Evolutionary conservation across 2,113 vertebrate genomes (phyloP), one percentile per base, ranked within the genome.

Genomic region (Melanerpes aurifrons): DNA sequence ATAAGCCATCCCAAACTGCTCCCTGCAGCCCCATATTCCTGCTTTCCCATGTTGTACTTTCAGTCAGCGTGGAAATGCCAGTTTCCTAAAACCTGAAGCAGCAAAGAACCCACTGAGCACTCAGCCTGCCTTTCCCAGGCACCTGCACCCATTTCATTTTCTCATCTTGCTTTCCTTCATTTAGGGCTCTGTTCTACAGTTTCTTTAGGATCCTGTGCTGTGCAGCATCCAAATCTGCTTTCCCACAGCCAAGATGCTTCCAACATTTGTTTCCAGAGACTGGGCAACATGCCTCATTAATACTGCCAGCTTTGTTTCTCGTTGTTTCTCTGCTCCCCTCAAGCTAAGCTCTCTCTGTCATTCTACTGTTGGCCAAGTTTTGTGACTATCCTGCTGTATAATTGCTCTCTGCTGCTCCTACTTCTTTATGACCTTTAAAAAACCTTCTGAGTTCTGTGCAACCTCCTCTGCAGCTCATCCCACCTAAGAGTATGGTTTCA

Each of bases 291-390:
- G 3, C 57, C 22, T 86, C 37, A 47, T 81, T 81, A 76, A 91
- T 85, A 81, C 91, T 54, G 47, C 92, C 92, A 82, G 67, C 57
- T 86, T 96, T 92, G 69, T 94, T 96, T 95, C 97, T 76, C 26
- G 43, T 69, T 89, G 69, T 83, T 95, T 90, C 66, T 82, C 81
- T 68, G 21, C 37, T 94, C 17, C 32, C 53, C 37, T 93, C 20
- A 28, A 84, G 66, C 72, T 77, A 74, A 93, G 57, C 45, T 74
- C 31, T 69, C 68, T 69, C 63, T 91, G 68, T 70, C 53, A 24
- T 93, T 88, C 76, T 83, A 48, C 82, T 93, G 35, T 61, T 83
- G 87, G 94, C 85, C 43, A 81, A 73, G 47, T 82, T 82, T 83
- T 93, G 37, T 74, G 75, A 82, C 58, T 9, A 81, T 43, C 64